phyloP scores from a whole-genome alignment of 2,888 invertebrate species.

The Drosophila ezoana region DNA sequence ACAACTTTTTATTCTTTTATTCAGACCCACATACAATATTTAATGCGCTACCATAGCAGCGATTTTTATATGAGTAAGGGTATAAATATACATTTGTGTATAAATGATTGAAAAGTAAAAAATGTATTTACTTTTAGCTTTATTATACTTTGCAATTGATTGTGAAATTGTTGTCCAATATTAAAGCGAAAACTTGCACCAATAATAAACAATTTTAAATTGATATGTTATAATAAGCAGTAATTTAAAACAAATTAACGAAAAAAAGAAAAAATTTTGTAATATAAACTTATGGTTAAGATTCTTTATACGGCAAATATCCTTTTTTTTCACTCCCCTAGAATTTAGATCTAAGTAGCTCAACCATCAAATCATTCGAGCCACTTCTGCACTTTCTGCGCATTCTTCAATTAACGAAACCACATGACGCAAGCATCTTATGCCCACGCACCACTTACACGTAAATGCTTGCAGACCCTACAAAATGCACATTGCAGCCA shows the following conservation, averaged over 20 bases:
- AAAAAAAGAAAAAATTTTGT: no score
- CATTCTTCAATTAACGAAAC: constrained; percentile 24
- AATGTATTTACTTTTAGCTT: background rate
- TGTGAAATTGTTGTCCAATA: constrained; percentile 4
- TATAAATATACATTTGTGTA: background rate
- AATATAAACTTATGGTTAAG: no score
- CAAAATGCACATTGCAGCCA: constrained; percentile 48
- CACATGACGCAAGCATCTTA: constrained; percentile 19
- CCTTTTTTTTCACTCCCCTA: background rate
- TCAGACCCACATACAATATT: constrained; percentile 17
- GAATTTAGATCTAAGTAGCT: background rate
- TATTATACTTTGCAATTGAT: constrained; percentile 13
- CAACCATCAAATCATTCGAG: background rate
- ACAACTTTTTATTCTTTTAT: constrained; percentile 31
- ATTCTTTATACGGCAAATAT: no score
- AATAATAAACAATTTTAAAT: background rate
- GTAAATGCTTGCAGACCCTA: constrained; percentile 22
- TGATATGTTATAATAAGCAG: no score
- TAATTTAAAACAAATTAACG: no score
- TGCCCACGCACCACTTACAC: constrained; percentile 12
- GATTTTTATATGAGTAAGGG: constrained; percentile 1
- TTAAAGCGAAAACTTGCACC: background rate
- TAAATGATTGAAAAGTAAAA: background rate
- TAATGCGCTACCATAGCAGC: constrained; percentile 32
- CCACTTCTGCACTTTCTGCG: background rate